These are phyloP conservation scores for Ellobium chinense DNA, from an alignment of 2,888 invertebrate genomes.

Conservation along the genomic window DNA sequence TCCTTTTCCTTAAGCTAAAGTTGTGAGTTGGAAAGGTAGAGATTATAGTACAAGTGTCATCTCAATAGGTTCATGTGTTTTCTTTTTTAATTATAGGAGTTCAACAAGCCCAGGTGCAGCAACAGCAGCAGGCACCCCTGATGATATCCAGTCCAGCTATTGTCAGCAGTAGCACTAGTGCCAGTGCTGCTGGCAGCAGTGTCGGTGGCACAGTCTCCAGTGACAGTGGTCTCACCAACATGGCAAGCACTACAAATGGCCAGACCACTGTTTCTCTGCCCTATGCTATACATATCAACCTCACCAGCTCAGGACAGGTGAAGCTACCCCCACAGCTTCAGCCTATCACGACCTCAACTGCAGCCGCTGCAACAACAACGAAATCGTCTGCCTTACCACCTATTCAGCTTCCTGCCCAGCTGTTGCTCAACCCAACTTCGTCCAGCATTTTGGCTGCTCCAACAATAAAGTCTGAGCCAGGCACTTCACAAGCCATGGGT, in stretches of 20 bases:
- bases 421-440: conserved; percentile 43
- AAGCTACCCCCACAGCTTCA: conserved; percentile 46
- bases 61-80: background rate
- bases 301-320: conserved; percentile 43
- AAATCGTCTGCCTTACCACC: conserved; percentile 37
- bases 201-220: conserved; percentile 49
- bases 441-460: background rate
- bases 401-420: conserved; percentile 39
- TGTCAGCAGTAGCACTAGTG: background rate
- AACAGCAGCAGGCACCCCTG: conserved; percentile 17
- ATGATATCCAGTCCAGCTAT: background rate
- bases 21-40: too few species aligned
- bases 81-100: background rate
- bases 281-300: conserved; percentile 53
- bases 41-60: too few species aligned
- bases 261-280: conserved; percentile 35
- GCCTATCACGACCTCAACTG: conserved; percentile 41
- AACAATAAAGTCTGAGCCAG: conserved; percentile 17
- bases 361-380: conserved; percentile 25
- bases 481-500: conserved; percentile 20
- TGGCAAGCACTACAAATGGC: conserved; percentile 23
- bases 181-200: conserved; percentile 40
- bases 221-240: conserved; percentile 39
- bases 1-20: too few species aligned
- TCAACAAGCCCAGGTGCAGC: conserved; percentile 3